These are phyloP conservation scores for Physella acuta DNA, from an alignment of 1,140 invertebrate genomes.

Conservation along the genomic window DNA sequence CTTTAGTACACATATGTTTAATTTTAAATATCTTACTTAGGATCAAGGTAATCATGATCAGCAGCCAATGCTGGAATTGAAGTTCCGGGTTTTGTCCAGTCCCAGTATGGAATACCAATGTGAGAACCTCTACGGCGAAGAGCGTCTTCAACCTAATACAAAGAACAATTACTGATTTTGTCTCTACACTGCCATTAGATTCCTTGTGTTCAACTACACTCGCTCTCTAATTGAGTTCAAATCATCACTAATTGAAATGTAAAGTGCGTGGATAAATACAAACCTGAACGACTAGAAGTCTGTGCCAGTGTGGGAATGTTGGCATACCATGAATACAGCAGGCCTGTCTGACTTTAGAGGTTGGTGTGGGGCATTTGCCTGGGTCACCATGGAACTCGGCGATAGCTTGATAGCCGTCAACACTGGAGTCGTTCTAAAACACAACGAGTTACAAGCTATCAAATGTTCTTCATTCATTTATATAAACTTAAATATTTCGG, in stretches of 20 bases:
- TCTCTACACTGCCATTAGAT: neutral
- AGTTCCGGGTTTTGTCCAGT: constrained; percentile 30
- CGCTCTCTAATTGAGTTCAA: constrained; percentile 8
- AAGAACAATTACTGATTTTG: neutral
- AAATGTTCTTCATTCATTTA: too few relatives aligned
- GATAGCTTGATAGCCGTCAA: constrained; percentile 31
- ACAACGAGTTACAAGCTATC: neutral
- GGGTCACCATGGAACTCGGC: constrained; percentile 34
- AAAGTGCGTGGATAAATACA: neutral
- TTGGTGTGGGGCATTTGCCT: constrained; percentile 27
- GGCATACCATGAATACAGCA: constrained; percentile 36
- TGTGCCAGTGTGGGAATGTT: constrained; percentile 37
- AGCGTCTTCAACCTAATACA: constrained; percentile 3
- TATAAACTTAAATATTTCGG: too few relatives aligned
- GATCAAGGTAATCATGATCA: neutral
- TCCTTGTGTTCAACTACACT: constrained; percentile 1
- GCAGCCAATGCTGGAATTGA: constrained; percentile 17
- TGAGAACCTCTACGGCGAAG: constrained; percentile 22
- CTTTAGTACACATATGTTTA: neutral
- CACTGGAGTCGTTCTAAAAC: constrained; percentile 26
- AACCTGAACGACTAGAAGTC: constrained; percentile 32
- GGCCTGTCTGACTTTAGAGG: constrained; percentile 23
- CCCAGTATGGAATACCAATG: constrained; percentile 37
- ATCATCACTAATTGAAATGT: too few relatives aligned
- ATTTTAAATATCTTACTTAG: neutral